Evolutionary conservation across 1,140 invertebrate genomes (phyloP), one percentile per base, ranked within the genome.

Genomic region (Drosophila takahashii): DNA sequence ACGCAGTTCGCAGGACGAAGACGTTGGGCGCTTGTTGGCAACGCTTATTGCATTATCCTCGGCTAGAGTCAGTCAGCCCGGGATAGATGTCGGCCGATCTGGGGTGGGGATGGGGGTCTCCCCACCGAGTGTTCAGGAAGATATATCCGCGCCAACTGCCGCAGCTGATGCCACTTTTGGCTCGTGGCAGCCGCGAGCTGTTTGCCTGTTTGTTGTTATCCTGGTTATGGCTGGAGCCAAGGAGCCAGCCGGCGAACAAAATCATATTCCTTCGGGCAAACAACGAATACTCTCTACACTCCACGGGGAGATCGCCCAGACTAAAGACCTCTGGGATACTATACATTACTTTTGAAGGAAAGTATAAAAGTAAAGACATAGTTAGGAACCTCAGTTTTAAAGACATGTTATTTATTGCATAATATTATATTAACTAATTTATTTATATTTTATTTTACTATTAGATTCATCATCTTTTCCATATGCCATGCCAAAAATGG

Each of bases 111-210:
- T 7, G 37, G 9, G 57, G 11, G 47, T 29, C 22, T 29, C 7
- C 9, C 9, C 29, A 2, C 10, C 16, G 44, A 39, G 45, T 36
- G 39, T 32, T 50, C 42, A 41, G 29, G 18, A 86, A 81, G 83
- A 87, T 87, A 87, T 87, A 87, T 83, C 75, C 75, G 56, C 66
- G 79, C 75, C 83, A 87, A 87, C 84, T 87, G 83, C 79, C 86
- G 83, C 83, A 87, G 83, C 83, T 87, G 83, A 87, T 86, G 83
- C 83, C 71, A 87, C 76, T 87, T 87, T 87, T 87, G 83, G 83
- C 83, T 81, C 75, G 79, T 83, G 83, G 83, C 83, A 72, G 83
- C 71, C 81, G 71, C 80, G 80, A 75, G 79, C 83, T 86, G 77
- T 62, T 85, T 84, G 72, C 72, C 59, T 42, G 71, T 79, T 72